These are phyloP conservation scores for Drosophila meridiana DNA, from an alignment of 2,888 invertebrate species.

Conservation along the genomic window DNA sequence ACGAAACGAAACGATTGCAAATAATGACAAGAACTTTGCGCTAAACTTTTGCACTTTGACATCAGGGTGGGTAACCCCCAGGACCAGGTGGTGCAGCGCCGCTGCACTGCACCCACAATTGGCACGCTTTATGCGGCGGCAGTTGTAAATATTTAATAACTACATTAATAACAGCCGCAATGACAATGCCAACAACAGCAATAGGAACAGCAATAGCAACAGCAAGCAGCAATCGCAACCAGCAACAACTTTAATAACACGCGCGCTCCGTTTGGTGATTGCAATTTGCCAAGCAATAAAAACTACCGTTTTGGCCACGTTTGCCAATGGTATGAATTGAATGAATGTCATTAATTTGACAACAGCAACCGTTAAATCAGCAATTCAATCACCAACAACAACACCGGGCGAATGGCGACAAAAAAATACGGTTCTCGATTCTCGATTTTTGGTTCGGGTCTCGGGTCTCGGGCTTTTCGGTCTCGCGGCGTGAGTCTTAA, in stretches of 20 bases:
- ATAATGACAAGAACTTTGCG: constrained; percentile 77
- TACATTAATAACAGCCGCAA: constrained; percentile 76
- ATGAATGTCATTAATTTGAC: constrained; percentile 84
- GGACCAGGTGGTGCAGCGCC: constrained; percentile 39
- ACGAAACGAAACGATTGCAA: constrained; percentile 50
- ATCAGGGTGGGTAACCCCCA: constrained; percentile 48
- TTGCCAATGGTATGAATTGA: constrained; percentile 70
- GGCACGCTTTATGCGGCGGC: constrained; percentile 71
- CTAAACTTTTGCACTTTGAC: constrained; percentile 78
- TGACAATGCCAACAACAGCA: constrained; percentile 47
- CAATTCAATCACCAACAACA: constrained; percentile 74
- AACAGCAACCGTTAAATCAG: constrained; percentile 81
- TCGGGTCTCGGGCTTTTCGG: constrained; percentile 16
- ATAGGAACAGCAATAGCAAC: neutral
- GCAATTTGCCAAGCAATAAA: constrained; percentile 77
- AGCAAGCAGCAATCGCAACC: neutral
- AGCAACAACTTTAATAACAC: constrained; percentile 55
- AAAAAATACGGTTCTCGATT: constrained; percentile 56
- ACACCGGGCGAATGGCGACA: constrained; percentile 55
- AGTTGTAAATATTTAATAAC: constrained; percentile 81
- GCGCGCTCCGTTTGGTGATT: constrained; percentile 64
- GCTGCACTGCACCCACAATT: constrained; percentile 52
- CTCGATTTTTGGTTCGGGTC: constrained; percentile 16
- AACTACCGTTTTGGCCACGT: constrained; percentile 74
- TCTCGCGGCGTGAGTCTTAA: constrained; percentile 76